These are phyloP conservation scores for Drepana falcataria DNA, from an alignment of 2,888 invertebrate species.

Conservation along the genomic window DNA sequence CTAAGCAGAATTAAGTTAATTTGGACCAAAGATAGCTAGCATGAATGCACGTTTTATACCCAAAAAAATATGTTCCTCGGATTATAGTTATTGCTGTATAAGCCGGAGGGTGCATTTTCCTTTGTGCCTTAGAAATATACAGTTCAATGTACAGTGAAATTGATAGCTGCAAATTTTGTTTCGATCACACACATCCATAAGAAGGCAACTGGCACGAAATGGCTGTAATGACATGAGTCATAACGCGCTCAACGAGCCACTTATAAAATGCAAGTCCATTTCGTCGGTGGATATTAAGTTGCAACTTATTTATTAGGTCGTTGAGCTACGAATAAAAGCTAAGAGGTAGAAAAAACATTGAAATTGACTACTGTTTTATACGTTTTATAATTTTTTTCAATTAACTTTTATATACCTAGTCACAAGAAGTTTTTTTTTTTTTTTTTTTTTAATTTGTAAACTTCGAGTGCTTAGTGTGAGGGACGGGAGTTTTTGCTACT, in stretches of 20 bases:
- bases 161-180: conserved; percentile 1
- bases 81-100: not conserved
- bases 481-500: no score
- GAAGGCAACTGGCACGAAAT: conserved; percentile 14
- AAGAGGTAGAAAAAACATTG: not conserved
- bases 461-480: no score
- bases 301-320: conserved; percentile 8
- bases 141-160: conserved; percentile 1
- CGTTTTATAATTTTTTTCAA: no score
- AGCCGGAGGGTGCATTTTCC: not conserved
- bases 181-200: conserved; percentile 10
- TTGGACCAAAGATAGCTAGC: not conserved
- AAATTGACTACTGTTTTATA: no score
- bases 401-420: no score
- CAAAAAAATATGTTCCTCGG: no score
- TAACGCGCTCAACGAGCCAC: conserved; percentile 16
- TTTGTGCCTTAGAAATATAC: not conserved
- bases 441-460: no score
- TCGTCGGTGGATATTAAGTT: conserved; percentile 10
- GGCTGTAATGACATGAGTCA: conserved; percentile 9
- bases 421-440: no score
- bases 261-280: conserved; percentile 13
- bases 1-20: not conserved
- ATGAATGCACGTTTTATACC: no score
- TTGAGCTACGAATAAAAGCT: conserved; percentile 10